Base-by-base conservation (phyloP, 2,888 invertebrate genomes). In the Leptogaster cylindrica region DNA sequence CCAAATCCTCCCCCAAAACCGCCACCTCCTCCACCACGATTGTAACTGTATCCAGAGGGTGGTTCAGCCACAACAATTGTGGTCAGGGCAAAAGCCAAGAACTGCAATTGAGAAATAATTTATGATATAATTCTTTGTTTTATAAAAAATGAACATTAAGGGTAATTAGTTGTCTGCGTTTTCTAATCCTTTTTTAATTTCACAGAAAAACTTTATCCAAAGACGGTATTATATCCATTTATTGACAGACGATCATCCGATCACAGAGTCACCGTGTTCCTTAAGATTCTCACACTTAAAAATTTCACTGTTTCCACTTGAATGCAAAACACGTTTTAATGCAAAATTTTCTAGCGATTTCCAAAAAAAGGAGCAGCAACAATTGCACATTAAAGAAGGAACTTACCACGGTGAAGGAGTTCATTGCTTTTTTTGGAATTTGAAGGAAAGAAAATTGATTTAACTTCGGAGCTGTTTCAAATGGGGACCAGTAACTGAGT, bases 71-170 rank as follows among this genome's bases (percentile, higher is more conserved):
- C 83, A 78, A 84, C 88, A 78, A 87, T 83, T 79, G 89, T 89
- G 79, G 89, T 90, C 86, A 92, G 83, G 77, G 90, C 90, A 77
- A 91, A 86, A 84, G 91, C 88, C 86, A 92, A 86, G 85, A 91
- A 91, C 93, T 92, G 86, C 50, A 84, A 84, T 71, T 70, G 68
- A 70, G 71, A 73, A 66, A 28, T 55, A 67, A 48, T 33, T 33
- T 31, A 25, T 33, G n/a, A 1, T 33, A 10, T 28, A 12, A 52
- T n/a, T 46, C 25, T 46, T 2, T 44, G 8, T 36, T n/a, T n/a
- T n/a, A n/a, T n/a, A n/a, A n/a, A n/a, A n/a, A n/a, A n/a, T n/a
- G n/a, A n/a, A n/a, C n/a, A n/a, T n/a, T n/a, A n/a, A n/a, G n/a
- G n/a, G n/a, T n/a, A n/a, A n/a, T n/a, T n/a, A n/a, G n/a, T n/a